Evolutionary conservation across 2,797 vertebrate genomes (phyloP), one percentile per base, ranked within the genome.

Genomic region (Tenualosa ilisha): DNA sequence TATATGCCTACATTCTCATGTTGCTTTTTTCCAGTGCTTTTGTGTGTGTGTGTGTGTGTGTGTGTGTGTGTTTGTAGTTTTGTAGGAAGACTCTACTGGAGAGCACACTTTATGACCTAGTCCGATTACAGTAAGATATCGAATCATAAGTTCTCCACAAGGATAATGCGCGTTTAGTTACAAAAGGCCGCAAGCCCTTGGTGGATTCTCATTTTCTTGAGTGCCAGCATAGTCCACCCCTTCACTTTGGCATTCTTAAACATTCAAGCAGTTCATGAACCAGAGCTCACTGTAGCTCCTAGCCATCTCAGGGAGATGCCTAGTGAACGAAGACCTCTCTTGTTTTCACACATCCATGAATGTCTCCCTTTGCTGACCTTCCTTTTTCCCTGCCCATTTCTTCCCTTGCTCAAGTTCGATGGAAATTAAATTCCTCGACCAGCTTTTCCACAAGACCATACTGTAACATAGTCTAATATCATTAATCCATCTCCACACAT

Each of bases 191-290:
- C 24, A n/a, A 68, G 26, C 63, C 24, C 13, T 68, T 8, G 26
- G 24, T 31, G 8, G 63, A 11, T 26, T 68, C 12, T 40, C 68
- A 20, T 75, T 40, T 75, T 37, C 68, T 43, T 37, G 15, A 75
- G 12, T 75, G 1, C 31, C 31, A 20, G 68, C 40, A 5, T 6
- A 20, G 37, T 37, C 26, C 65, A 37, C 26, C 12, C 31, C 31
- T 37, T 75, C 68, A 6, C 15, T 12, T 17, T 20, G 13, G 20
- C 68, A 20, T 20, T 75, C 68, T 43, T 75, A 40, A 75, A 15
- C 37, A 75, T 75, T 75, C 68, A 75, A 43, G 68, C 31, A 75
- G 68, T 75, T 40, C 37, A 43, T 43, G 68, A 75, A 75, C 68
- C 31, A 54, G 12, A 54, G 31, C 68, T 40, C 68, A 17, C 31